Conservation (phyloP, 2,113 vertebrate genomes). For the Mugil cephalus region DNA sequence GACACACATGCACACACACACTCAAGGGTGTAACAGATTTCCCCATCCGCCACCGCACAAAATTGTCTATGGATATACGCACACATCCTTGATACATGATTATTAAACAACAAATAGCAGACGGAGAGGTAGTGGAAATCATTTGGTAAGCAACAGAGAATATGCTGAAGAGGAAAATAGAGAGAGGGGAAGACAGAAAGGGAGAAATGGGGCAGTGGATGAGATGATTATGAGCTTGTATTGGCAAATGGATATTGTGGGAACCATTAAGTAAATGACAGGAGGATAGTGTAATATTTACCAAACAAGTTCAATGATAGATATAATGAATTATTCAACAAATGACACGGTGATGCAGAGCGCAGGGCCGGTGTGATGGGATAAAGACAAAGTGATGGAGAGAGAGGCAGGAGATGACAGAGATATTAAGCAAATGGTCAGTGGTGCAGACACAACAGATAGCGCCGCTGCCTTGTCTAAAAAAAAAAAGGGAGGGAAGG, state of each 20-base stretch:
- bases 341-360: conserved; percentile 40
- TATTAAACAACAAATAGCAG: conserved; percentile 66
- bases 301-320: conserved; percentile 54
- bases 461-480: conserved; percentile 34
- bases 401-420: conserved; percentile 5
- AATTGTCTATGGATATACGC: conserved; percentile 57
- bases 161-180: conserved; percentile 18
- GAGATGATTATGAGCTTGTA: conserved; percentile 61
- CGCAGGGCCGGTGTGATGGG: conserved; percentile 26
- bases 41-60: conserved; percentile 53
- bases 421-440: conserved; percentile 60
- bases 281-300: conserved; percentile 64
- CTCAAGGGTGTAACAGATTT: conserved; percentile 62
- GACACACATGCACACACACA: conserved; percentile 28
- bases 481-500: neutral
- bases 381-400: conserved; percentile 19
- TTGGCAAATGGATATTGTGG: conserved; percentile 65
- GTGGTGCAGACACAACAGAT: conserved; percentile 32
- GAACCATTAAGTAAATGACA: conserved; percentile 58
- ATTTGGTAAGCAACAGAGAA: conserved; percentile 32
- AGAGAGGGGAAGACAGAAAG: conserved; percentile 1
- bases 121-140: conserved; percentile 38
- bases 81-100: conserved; percentile 65
- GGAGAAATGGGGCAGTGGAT: conserved; percentile 15
- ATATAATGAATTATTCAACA: conserved; percentile 71